Evolutionary conservation across 2,113 vertebrate genomes (phyloP).

Genomic region (Diadophis punctatus): DNA sequence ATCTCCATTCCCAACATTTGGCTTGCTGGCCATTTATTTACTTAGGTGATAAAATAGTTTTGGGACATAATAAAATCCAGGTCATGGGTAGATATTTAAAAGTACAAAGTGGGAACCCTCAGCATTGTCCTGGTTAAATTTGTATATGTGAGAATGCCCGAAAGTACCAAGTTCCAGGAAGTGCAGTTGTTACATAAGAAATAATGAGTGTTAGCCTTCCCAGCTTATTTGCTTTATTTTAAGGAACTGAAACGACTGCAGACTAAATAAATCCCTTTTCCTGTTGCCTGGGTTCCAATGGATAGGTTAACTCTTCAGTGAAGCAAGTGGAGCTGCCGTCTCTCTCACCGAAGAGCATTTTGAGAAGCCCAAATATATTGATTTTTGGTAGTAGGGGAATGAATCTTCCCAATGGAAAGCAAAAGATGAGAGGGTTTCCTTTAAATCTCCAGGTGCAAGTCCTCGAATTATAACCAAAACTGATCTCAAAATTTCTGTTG

Average conservation of each 20-base stretch:
- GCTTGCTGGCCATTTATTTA: conserved; percentile 73
- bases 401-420: background rate
- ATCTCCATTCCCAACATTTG: conserved; percentile 79
- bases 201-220: conserved; percentile 54
- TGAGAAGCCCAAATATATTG: background rate
- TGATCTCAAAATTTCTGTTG: too few relatives aligned
- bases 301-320: background rate
- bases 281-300: background rate
- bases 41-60: conserved; percentile 68
- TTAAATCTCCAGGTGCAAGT: background rate
- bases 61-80: conserved; percentile 59
- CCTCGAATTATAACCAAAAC: too few relatives aligned
- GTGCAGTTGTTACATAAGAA: conserved; percentile 45
- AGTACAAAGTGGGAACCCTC: conserved; percentile 30
- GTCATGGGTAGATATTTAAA: conserved; percentile 50
- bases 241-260: background rate
- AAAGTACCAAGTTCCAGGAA: conserved; percentile 49
- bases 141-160: conserved; percentile 32
- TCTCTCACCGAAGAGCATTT: background rate
- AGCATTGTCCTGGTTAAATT: conserved; percentile 45
- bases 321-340: background rate
- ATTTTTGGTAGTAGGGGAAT: background rate
- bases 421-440: background rate
- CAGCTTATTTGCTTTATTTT: conserved; percentile 22
- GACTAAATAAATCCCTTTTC: background rate